Conservation (phyloP, 2,113 vertebrate genomes). For the Laticauda laticaudata region DNA sequence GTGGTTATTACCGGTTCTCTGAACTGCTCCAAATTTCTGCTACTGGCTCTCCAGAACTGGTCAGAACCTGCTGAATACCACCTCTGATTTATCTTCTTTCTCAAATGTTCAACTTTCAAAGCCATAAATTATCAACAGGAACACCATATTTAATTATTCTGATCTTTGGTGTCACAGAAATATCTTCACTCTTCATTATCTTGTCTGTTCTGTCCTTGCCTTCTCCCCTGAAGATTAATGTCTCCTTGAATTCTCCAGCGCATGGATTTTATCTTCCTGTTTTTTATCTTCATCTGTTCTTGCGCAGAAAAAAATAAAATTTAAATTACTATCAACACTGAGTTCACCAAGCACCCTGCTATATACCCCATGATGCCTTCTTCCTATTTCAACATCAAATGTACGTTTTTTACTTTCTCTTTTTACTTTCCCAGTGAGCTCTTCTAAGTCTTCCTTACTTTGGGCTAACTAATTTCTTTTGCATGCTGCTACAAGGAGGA, state of each 20-base stretch:
- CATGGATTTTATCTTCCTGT: neutral
- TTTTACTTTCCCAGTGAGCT: neutral
- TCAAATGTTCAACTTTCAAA: neutral
- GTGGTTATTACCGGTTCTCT: too few relatives aligned
- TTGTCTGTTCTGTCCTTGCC: neutral
- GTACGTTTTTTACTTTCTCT: neutral
- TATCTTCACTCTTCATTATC: neutral
- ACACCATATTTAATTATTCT: neutral
- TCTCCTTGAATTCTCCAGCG: neutral
- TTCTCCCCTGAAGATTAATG: neutral
- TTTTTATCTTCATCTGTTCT: neutral
- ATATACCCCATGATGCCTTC: neutral
- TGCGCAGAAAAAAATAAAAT: neutral
- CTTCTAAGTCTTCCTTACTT: neutral
- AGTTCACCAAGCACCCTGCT: neutral
- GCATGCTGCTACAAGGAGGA: too few relatives aligned
- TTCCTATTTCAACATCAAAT: neutral
- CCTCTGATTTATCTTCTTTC: neutral
- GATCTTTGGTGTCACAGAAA: neutral
- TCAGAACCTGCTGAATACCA: too few relatives aligned
- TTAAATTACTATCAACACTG: neutral
- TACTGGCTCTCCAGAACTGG: too few relatives aligned
- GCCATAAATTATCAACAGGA: neutral
- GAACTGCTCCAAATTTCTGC: too few relatives aligned
- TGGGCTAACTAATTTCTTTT: neutral